phyloP scores from a whole-genome alignment of 2,113 vertebrate species.

The Rhinogobius similis region DNA sequence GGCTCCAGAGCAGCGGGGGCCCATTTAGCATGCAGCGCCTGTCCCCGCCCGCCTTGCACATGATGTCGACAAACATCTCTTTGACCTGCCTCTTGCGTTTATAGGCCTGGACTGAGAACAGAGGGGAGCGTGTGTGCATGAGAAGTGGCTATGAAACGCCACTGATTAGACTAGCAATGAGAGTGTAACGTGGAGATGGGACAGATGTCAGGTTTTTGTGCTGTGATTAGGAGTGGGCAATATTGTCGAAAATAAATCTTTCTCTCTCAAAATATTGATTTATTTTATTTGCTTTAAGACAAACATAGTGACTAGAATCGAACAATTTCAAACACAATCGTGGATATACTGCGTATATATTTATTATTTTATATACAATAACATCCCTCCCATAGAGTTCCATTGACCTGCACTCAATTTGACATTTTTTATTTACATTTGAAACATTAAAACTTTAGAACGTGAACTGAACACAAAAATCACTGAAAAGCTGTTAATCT shows the following conservation, averaged over 20 bases:
- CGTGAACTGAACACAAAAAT: no score
- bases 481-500: not conserved
- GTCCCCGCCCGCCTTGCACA: slow-evolving; percentile 59
- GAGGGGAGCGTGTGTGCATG: slow-evolving; percentile 18
- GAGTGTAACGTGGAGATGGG: not conserved
- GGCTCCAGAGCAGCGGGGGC: slow-evolving; percentile 57
- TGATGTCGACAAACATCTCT: slow-evolving; percentile 79
- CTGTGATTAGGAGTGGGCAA: not conserved
- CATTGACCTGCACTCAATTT: not conserved
- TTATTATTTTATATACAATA: no score
- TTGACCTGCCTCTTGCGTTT: slow-evolving; percentile 70
- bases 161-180: slow-evolving; percentile 22
- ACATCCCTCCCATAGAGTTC: no score
- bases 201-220: not conserved
- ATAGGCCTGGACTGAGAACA: slow-evolving; percentile 49
- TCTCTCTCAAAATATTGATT: no score
- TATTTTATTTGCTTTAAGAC: no score
- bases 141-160: slow-evolving; percentile 21
- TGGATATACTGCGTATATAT: no score
- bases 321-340: no score
- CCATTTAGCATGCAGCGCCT: slow-evolving; percentile 75
- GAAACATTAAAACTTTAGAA: no score
- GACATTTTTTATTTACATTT: no score
- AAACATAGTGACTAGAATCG: no score
- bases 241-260: no score